A percentile compares a stretch with the other conserved stretches of the same genome.
Evolutionary conservation across 2,113 vertebrate species (phyloP).

Genomic region (Protomyctophum bolini): DNA sequence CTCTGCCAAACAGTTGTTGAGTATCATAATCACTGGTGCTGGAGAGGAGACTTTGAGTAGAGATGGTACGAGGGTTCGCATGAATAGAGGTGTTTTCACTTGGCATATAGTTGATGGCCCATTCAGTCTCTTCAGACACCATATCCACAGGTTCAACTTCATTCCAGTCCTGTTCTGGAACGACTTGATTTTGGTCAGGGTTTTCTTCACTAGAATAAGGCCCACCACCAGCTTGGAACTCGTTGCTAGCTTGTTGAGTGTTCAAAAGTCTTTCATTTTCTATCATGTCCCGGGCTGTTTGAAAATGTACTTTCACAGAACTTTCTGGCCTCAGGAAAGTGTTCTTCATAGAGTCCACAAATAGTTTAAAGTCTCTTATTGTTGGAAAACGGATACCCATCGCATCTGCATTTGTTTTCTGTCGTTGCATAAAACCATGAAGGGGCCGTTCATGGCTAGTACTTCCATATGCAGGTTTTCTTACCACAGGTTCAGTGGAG

Average conservation of each 20-base stretch:
- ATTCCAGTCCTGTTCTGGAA: constrained; percentile 29
- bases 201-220: background rate
- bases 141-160: background rate
- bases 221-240: background rate
- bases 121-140: constrained; percentile 1
- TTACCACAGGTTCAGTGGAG: background rate
- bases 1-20: background rate
- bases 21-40: constrained; percentile 16
- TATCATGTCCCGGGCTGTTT: constrained; percentile 33
- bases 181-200: background rate
- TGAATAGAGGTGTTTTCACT: constrained; percentile 13
- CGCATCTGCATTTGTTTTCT: background rate
- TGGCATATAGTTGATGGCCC: constrained; percentile 25
- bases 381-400: constrained; percentile 41
- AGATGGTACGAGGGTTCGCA: background rate
- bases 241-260: background rate
- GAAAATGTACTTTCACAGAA: constrained; percentile 27
- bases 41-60: constrained; percentile 3
- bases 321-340: constrained; percentile 50
- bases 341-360: constrained; percentile 46
- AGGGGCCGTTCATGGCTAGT: constrained; percentile 38
- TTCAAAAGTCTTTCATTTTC: constrained; percentile 4
- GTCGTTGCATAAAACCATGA: constrained; percentile 24
- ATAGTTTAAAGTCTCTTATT: constrained; percentile 25
- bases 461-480: background rate